Evolutionary conservation across 2,113 vertebrate genomes (phyloP), one percentile per base, ranked within the genome.

Genomic region (Mormyrus lacerda): DNA sequence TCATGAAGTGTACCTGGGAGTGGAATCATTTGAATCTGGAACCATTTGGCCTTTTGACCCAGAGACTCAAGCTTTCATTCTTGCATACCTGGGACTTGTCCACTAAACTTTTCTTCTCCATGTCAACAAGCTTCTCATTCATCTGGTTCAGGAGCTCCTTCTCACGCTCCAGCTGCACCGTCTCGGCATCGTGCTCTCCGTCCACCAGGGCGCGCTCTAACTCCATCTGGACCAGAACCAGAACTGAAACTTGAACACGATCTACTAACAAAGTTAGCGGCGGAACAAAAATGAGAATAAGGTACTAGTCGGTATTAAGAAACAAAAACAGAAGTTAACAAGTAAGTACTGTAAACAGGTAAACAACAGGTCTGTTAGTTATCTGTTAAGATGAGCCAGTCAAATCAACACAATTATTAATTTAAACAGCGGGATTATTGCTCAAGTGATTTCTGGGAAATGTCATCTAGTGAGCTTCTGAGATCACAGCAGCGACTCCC

Each of bases 201-300:
- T 98, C 97, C 95, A 99, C 94, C 91, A 99, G 95, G 91, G 98
- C 98, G 90, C 96, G 97, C 95, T 99, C 98, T 95, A 99, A 97
- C 95, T 98, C 97, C 97, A 98, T 91, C 98, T 99, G 92, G 82
- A 91, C 35, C 15, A 90, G 88, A 89, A 44, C 39, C 39, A 87
- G 35, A 87, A 53, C 48, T 90, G 65, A 86, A 19, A 79, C 73
- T 79, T 79, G 4, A 79, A 39, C 1, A 6, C 13, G 15, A 79
- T 42, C 35, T 13, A 79, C 35, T 69, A 69, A 27, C 61, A 79
- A 79, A 17, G 35, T 76, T 19, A 76, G 69, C 4, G 35, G 69
- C 15, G 6, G 69, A 76, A 39, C 4, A 42, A 79, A 42, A 42
- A 8, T 79, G 35, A 69, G 27, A 31, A 31, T 4, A 31, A 69